These are phyloP conservation scores for Eilema depressum DNA, from an alignment of 2,888 invertebrate genomes.

Conservation along the genomic window DNA sequence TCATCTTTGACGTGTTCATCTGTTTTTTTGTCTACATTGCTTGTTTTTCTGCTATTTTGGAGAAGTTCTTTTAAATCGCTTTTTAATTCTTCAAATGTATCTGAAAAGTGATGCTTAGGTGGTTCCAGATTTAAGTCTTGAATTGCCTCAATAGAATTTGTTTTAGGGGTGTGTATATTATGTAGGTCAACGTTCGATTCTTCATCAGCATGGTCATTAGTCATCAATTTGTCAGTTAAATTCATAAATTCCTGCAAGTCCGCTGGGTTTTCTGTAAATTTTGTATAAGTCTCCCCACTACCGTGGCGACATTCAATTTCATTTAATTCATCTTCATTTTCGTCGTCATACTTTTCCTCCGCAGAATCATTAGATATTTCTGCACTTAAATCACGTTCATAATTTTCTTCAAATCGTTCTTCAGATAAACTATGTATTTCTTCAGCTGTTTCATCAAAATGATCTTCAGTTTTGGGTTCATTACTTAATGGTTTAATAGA, in stretches of 20 bases:
- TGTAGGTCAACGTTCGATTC: conserved; percentile 58
- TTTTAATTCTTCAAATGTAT: conserved; percentile 74
- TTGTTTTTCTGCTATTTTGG: conserved; percentile 57
- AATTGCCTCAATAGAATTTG: conserved; percentile 75
- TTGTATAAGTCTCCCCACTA: conserved; percentile 82
- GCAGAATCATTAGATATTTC: conserved; percentile 65
- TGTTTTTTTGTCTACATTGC: conserved; percentile 39
- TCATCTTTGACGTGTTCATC: conserved; percentile 45
- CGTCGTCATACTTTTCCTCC: conserved; percentile 62
- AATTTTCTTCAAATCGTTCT: conserved; percentile 70
- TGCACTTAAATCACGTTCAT: conserved; percentile 68
- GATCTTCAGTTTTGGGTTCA: neutral
- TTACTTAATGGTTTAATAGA: neutral
- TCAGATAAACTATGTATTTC: conserved; percentile 58
- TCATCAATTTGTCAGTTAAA: conserved; percentile 77
- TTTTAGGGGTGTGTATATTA: conserved; percentile 75
- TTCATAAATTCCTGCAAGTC: conserved; percentile 80
- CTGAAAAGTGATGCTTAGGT: conserved; percentile 66
- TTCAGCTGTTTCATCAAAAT: conserved; percentile 50
- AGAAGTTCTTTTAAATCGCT: conserved; percentile 72
- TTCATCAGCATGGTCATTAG: conserved; percentile 52
- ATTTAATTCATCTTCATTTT: conserved; percentile 46
- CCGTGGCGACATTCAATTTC: conserved; percentile 70
- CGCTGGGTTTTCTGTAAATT: conserved; percentile 76
- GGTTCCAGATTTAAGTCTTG: conserved; percentile 39